Evolutionary conservation across 2,888 invertebrate genomes (phyloP).

Genomic region (Acholoe squamosa): DNA sequence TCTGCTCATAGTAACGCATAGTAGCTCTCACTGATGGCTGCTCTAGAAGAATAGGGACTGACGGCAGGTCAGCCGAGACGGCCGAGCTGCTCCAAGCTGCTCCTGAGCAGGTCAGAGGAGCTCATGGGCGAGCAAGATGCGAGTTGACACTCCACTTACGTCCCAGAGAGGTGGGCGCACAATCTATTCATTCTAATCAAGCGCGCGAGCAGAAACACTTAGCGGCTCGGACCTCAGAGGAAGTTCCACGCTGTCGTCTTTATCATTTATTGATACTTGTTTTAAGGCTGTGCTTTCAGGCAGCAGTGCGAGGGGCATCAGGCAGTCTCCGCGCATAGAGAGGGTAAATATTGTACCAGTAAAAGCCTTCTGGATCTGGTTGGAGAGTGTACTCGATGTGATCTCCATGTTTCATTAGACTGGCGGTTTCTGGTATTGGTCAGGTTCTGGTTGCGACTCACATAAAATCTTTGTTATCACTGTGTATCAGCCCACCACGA

Average conservation of each 20-base stretch:
- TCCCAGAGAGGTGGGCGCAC: neutral
- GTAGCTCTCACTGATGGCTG: neutral
- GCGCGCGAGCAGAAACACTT: neutral
- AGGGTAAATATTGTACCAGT: neutral
- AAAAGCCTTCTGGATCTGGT: neutral
- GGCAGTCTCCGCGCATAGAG: neutral
- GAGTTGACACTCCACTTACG: neutral
- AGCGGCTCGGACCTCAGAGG: neutral
- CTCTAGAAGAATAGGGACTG: neutral
- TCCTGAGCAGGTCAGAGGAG: neutral
- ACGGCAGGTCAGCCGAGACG: neutral
- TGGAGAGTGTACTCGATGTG: too few species aligned
- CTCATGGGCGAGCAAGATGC: neutral
- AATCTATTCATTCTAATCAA: neutral
- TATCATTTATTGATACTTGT: constrained; percentile 34
- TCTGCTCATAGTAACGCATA: neutral
- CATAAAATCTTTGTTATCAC: too few species aligned
- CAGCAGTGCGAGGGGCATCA: neutral
- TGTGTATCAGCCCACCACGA: too few species aligned
- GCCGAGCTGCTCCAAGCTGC: neutral
- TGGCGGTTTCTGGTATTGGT: too few species aligned
- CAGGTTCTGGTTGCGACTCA: too few species aligned
- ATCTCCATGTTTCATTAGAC: too few species aligned
- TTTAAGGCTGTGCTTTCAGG: neutral
- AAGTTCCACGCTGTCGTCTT: neutral